Evolutionary conservation across 64 coral and sea anemone species (phyloP), one percentile per base, ranked within the genome.

Genomic region (Stichodactyla mertensii): DNA sequence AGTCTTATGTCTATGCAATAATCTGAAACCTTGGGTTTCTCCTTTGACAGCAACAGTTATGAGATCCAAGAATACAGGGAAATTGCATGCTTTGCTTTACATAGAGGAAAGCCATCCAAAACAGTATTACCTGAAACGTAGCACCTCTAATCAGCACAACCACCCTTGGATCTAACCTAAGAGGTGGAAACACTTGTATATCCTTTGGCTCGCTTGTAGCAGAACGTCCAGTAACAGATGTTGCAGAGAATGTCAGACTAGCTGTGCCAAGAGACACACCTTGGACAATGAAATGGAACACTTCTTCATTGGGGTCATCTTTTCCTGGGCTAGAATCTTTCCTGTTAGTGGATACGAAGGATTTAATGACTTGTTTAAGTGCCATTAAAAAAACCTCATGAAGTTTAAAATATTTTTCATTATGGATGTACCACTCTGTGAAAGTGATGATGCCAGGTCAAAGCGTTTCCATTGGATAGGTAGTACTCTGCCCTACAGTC

Each of bases 161-260:
- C 51, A 95, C 77, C 77, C 93, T 90, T 20, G 97, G 97, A 55
- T 99, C 97, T 55, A 99, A 82, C 16, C 93, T 83, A 6, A 99
- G 69, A 3, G 97, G 89, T 9, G 97, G 85, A 83, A 99, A 99
- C 51, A 99, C 97, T 90, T 99, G 97, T 52, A 99, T 91, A 71
- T 94, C 93, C 79, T 91, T 99, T 15, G 97, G 88, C 31, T 92
- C 90, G 83, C 97, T 99, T 19, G 93, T 99, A 18, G 93, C 93
- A 19, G 87, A 88, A 60, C 93, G 86, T 57, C 89, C 91, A n/a
- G 84, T 69, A 14, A 71, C 28, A 8, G 93, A 79, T 5, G 93
- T 86, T 26, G 93, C 93, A 55, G 87, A 92, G 62, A 95, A 99
- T 18, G 93, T 95, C 22, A 99, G 83, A 59, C 93, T 99, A 15